Conservation (phyloP, 1,140 invertebrate genomes). For the Papilio glaucus region DNA sequence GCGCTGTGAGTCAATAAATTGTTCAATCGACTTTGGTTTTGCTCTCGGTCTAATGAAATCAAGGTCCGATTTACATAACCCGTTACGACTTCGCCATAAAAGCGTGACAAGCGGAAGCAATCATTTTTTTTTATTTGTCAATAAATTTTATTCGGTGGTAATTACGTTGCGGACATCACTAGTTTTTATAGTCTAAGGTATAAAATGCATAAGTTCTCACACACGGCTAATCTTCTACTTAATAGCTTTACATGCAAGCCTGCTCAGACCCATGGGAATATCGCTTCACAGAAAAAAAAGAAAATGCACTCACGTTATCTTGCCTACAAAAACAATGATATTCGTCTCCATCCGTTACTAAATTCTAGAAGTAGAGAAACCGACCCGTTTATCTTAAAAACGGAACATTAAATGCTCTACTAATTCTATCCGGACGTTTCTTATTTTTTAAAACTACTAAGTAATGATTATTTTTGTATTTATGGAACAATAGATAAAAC, state of each 20-base stretch:
- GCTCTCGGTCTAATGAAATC: constrained; percentile 36
- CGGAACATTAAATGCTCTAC: constrained; percentile 16
- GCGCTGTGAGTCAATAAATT: constrained; percentile 45
- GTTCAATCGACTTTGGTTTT: constrained; percentile 41
- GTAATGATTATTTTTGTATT: constrained; percentile 11
- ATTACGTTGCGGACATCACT: constrained; percentile 37
- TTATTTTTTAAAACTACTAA: background rate
- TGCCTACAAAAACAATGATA: constrained; percentile 58
- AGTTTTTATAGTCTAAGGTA: constrained; percentile 44
- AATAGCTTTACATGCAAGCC: constrained; percentile 65
- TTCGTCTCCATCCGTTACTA: constrained; percentile 30
- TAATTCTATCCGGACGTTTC: background rate
- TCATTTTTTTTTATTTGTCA: constrained; percentile 33
- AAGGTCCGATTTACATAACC: constrained; percentile 42
- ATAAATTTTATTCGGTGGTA: constrained; percentile 39
- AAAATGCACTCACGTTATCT: constrained; percentile 50
- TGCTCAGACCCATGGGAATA: constrained; percentile 63
- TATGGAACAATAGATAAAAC: constrained; percentile 25
- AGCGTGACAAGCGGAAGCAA: constrained; percentile 32
- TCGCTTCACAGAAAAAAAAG: constrained; percentile 53
- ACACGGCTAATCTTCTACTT: constrained; percentile 76
- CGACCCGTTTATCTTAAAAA: constrained; percentile 3
- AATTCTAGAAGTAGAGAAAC: constrained; percentile 4
- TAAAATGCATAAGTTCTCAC: constrained; percentile 70
- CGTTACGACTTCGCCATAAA: constrained; percentile 32